phyloP scores from a whole-genome alignment of 2,113 vertebrate species.

The Nesoenas mayeri region DNA sequence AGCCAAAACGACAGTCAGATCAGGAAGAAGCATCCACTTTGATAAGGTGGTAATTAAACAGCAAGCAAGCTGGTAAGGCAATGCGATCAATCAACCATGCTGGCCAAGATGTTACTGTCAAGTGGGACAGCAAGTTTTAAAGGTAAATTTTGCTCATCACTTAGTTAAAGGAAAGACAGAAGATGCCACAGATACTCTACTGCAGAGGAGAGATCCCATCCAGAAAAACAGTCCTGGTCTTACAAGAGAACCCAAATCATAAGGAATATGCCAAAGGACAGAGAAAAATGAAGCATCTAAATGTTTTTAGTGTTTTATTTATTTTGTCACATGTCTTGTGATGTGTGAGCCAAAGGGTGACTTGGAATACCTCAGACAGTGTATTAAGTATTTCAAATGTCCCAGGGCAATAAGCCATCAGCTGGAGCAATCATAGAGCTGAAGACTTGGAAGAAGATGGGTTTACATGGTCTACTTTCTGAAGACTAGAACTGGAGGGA shows the following conservation, averaged over 20 bases:
- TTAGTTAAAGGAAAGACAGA: neutral
- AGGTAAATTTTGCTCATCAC: neutral
- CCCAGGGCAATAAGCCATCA: neutral
- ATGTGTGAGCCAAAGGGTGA: neutral
- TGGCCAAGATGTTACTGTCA: constrained; percentile 27
- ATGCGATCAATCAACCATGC: constrained; percentile 16
- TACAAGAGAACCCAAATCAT: neutral
- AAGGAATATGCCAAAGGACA: neutral
- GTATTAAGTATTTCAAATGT: neutral
- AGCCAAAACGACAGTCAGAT: constrained; percentile 17
- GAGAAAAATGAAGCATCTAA: neutral
- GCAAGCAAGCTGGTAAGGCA: constrained; percentile 13
- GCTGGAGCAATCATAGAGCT: neutral
- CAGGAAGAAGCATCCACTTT: constrained; percentile 12
- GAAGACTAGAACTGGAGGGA: neutral
- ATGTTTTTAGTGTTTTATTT: neutral
- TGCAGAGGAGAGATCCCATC: neutral
- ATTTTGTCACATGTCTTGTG: neutral
- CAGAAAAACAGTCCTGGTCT: neutral
- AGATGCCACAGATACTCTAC: neutral
- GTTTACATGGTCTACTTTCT: neutral
- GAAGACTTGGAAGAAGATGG: neutral
- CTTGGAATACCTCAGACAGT: neutral
- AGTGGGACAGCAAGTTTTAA: constrained; percentile 29
- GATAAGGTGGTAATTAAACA: constrained; percentile 59